Base-by-base conservation (phyloP, 2,797 vertebrate species). In the Apodemus agrarius region DNA sequence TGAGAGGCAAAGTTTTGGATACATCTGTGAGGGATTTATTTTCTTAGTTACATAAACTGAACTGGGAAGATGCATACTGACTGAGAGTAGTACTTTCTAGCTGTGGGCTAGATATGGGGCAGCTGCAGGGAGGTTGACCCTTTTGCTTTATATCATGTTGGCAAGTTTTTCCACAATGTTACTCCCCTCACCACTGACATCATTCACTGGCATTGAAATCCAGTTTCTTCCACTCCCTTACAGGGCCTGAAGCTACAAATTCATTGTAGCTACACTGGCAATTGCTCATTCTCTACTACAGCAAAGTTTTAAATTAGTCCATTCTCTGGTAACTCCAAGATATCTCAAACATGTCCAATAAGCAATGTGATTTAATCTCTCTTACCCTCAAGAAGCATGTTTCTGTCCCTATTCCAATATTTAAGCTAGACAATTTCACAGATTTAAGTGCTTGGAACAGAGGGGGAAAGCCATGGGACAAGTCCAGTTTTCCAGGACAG, bases 321-420 rank as follows among this genome's bases (percentile, higher is more conserved):
- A 19, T n/a, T 81, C 7, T 84, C 1, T 87, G 13, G 4, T 78
- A 52, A 26, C 34, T 74, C 29, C 57, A 91, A 87, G 69, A 79
- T 46, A 9, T 80, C 52, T 78, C 43, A 90, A 90, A 16, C 6
- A 8, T 74, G 6, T 72, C 61, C 9, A 87, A 46, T 91, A 6
- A 72, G 69, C 63, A 6, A 76, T 49, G 14, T 81, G 5, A 82
- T 80, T 90, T 61, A 96, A 63, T 84, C 17, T 57, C 26, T 49
- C 7, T 93, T 85, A 90, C 1, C 34, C 54, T 16, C 2, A 61
- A 95, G 22, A 91, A 88, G 57, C 40, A 49, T 79, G 22, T 81
- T 93, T 12, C 31, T 82, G 94, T 89, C 75, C 43, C 54, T 93
- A 59, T 46, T 91, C 40, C 85, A 43, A 69, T 91, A 83, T 52